These are phyloP conservation scores for Galerucella pusilla DNA, from an alignment of 2,888 invertebrate species.

Conservation along the genomic window DNA sequence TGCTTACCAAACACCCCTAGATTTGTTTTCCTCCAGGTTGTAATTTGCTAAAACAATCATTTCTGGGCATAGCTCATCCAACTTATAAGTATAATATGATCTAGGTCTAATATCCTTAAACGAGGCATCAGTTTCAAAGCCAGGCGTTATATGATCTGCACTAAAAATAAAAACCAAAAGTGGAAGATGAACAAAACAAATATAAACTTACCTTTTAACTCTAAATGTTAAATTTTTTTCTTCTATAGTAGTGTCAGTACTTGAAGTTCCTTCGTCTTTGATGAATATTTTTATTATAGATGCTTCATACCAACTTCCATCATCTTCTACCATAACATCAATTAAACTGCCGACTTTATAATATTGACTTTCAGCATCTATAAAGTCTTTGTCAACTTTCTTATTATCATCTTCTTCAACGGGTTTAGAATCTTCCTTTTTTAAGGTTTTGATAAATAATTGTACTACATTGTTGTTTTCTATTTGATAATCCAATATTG, in stretches of 20 bases:
- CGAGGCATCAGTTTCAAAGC: constrained; percentile 59
- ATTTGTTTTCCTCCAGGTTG: constrained; percentile 75
- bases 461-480: constrained; percentile 77
- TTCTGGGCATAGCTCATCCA: constrained; percentile 70
- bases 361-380: constrained; percentile 56
- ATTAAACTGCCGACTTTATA: constrained; percentile 74
- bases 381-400: constrained; percentile 44
- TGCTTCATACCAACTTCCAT: constrained; percentile 82
- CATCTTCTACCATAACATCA: constrained; percentile 72
- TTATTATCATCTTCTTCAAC: constrained; percentile 20
- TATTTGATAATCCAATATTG: constrained; percentile 9
- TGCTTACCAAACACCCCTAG: constrained; percentile 77
- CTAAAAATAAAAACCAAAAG: constrained; percentile 21
- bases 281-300: constrained; percentile 69
- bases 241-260: constrained; percentile 49
- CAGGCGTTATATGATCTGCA: constrained; percentile 49
- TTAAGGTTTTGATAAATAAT: constrained; percentile 68
- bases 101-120: constrained; percentile 75
- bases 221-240: constrained; percentile 62
- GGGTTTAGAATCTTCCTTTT: constrained; percentile 38
- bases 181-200: constrained; percentile 3
- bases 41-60: constrained; percentile 79
- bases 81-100: constrained; percentile 68
- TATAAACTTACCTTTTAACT: constrained; percentile 56
- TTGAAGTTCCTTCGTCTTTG: constrained; percentile 42